Conservation (phyloP, 2,888 invertebrate species). For the Andricus curvator region DNA sequence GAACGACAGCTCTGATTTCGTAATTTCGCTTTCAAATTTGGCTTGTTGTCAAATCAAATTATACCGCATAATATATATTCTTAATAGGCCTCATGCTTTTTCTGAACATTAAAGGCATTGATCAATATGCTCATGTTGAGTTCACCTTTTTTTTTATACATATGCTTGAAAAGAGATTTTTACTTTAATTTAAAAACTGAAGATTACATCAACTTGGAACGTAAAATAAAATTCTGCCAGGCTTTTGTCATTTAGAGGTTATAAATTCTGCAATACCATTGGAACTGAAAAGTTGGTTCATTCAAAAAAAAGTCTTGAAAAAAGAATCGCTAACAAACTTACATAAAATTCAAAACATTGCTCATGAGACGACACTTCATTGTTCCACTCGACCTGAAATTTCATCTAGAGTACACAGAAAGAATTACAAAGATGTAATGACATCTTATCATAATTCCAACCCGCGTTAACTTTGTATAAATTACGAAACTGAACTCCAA, state of each 20-base stretch:
- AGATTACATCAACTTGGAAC: not conserved
- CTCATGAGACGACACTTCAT: not conserved
- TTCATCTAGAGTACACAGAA: not conserved
- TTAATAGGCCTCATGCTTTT: not conserved
- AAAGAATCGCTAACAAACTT: not conserved
- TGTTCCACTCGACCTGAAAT: not conserved
- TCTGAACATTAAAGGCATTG: not conserved
- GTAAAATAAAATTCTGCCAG: not conserved
- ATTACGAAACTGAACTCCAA: not conserved
- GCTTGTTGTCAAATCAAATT: not conserved
- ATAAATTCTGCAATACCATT: not conserved
- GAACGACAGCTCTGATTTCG: not conserved
- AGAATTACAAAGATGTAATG: not conserved
- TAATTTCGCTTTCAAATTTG: constrained; percentile 10
- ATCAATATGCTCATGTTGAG: not conserved
- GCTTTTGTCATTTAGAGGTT: not conserved
- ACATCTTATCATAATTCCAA: not conserved
- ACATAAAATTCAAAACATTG: not conserved
- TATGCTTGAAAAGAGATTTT: not conserved
- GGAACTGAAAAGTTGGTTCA: not conserved
- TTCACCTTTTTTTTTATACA: not conserved
- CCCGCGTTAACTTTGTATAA: not conserved
- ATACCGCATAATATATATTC: not conserved
- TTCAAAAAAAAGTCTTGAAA: not conserved
- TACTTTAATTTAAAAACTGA: constrained; percentile 23